Conservation (phyloP, 2,797 vertebrate genomes). For the Clarias fuscus region DNA sequence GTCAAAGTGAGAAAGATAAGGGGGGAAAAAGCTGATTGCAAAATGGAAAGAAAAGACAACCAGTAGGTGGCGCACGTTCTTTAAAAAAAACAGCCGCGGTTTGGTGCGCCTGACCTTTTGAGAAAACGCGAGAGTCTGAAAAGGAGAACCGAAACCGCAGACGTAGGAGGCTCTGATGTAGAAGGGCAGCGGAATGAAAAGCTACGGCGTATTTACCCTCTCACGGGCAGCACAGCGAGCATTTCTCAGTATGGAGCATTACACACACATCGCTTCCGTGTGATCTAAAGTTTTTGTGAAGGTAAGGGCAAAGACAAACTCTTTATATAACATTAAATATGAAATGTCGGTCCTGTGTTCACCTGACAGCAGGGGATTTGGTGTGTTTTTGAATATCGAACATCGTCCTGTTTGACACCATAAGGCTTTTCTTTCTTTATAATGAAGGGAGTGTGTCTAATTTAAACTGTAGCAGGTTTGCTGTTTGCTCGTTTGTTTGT, state of each 20-base stretch:
- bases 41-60: not conserved
- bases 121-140: not conserved
- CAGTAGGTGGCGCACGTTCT: not conserved
- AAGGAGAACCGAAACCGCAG: slow-evolving; percentile 20
- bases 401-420: not conserved
- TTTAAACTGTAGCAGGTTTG: not conserved
- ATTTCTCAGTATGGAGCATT: slow-evolving; percentile 12
- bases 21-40: not conserved
- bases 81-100: not conserved
- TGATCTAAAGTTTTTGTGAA: not conserved
- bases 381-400: not conserved
- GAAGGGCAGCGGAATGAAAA: slow-evolving; percentile 12
- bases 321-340: too few species aligned
- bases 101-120: not conserved
- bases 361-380: not conserved
- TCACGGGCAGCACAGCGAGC: not conserved
- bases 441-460: not conserved
- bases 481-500: too few species aligned
- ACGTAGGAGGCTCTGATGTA: not conserved
- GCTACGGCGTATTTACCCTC: not conserved
- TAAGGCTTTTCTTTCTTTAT: too few species aligned
- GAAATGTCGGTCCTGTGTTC: not conserved
- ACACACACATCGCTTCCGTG: not conserved
- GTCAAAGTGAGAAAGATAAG: not conserved
- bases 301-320: not conserved